Evolutionary conservation across 2,113 vertebrate species (phyloP).

Genomic region (Anoura caudifer): DNA sequence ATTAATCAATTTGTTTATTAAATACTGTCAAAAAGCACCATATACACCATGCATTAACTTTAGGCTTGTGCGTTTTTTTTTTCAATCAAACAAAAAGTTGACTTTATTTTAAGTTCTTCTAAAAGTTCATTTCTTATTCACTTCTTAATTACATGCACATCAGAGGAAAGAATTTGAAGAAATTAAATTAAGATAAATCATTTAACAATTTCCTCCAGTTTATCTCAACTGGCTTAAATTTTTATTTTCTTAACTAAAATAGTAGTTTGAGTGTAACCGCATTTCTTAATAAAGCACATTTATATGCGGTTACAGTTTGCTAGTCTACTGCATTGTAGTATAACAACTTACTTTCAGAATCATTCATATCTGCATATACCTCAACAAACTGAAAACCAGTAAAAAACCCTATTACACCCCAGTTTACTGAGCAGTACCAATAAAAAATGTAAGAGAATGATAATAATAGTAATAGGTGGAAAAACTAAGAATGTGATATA

Average conservation of each 20-base stretch:
- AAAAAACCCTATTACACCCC: not conserved
- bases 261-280: not conserved
- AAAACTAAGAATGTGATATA: not conserved
- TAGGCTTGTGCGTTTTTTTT: not conserved
- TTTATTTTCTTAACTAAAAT: constrained; percentile 36
- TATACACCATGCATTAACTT: not conserved
- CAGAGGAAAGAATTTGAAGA: not conserved
- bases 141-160: constrained; percentile 22
- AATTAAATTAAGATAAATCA: not conserved
- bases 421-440: not conserved
- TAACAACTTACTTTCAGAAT: not conserved
- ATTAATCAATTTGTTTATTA: not conserved
- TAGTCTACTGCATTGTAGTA: not conserved
- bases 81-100: not conserved
- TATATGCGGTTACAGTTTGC: not conserved
- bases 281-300: not conserved
- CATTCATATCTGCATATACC: not conserved
- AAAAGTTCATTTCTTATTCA: not conserved
- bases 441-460: not conserved
- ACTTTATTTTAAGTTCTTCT: not conserved
- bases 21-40: not conserved
- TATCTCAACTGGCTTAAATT: constrained; percentile 11
- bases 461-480: not conserved
- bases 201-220: constrained; percentile 16
- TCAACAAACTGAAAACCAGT: not conserved